Percentiles rank a stretch among this genome's conserved stretches.
Evolutionary conservation across 2,113 vertebrate species (phyloP).

Genomic region (Tenebrosternarchus preto): DNA sequence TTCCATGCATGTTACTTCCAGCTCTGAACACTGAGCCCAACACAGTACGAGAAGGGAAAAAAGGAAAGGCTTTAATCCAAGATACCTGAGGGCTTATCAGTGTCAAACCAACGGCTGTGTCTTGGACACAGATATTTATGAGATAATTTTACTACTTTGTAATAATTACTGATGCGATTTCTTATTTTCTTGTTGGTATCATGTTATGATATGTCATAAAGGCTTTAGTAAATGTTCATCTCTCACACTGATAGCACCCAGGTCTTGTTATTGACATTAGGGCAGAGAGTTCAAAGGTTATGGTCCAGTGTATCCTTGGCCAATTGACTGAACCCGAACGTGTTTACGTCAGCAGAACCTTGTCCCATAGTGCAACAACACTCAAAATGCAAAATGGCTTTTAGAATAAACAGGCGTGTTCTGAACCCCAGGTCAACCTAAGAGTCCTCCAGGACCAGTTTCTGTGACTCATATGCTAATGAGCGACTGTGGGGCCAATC

Average conservation of each 20-base stretch:
- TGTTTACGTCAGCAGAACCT: slow-evolving; percentile 3
- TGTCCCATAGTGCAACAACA: not conserved
- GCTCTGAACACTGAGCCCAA: no score
- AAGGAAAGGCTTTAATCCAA: no score
- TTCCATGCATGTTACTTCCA: no score
- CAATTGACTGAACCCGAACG: not conserved
- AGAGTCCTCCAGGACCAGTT: not conserved
- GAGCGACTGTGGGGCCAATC: not conserved
- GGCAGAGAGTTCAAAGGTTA: not conserved
- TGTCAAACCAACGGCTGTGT: not conserved
- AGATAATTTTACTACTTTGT: not conserved
- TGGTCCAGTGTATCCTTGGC: not conserved
- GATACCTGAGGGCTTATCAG: not conserved
- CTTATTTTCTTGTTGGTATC: not conserved
- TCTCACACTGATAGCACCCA: not conserved
- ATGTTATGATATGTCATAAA: not conserved
- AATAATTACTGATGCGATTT: slow-evolving; percentile 9
- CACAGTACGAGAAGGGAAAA: no score
- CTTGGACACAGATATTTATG: not conserved
- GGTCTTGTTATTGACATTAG: not conserved
- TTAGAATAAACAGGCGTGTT: not conserved
- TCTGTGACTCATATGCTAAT: not conserved
- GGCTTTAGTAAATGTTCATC: not conserved
- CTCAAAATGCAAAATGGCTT: not conserved
- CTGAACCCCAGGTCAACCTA: not conserved